Conservation (phyloP, 35 echinoderm and acorn worm genomes). For the Nesometra sesokonis region DNA sequence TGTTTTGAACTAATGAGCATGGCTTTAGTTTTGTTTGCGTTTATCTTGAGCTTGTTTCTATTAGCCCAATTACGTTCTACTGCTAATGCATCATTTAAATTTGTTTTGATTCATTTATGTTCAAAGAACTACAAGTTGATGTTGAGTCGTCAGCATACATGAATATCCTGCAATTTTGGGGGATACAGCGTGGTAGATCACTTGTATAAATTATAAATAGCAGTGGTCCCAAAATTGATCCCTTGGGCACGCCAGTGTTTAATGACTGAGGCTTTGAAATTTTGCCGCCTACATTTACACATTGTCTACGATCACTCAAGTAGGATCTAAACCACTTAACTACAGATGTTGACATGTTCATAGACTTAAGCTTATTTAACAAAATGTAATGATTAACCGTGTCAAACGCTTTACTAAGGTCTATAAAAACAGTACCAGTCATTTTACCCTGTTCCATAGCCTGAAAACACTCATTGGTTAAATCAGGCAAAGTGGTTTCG, state of each 20-base stretch:
- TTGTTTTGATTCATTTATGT: too few species aligned
- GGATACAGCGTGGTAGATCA: not conserved
- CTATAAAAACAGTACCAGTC: slow-evolving; percentile 16
- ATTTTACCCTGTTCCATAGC: not conserved
- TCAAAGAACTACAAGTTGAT: too few species aligned
- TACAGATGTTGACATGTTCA: not conserved
- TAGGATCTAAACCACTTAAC: slow-evolving; percentile 7
- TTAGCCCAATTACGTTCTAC: too few species aligned
- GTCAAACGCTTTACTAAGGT: slow-evolving; percentile 59
- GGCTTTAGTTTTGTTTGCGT: too few species aligned
- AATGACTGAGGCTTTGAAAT: not conserved
- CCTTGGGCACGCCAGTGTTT: not conserved
- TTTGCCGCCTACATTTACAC: not conserved
- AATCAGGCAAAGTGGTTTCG: not conserved
- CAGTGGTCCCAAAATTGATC: slow-evolving; percentile 18
- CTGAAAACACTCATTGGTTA: not conserved
- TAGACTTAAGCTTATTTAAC: slow-evolving; percentile 5
- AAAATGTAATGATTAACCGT: slow-evolving; percentile 37
- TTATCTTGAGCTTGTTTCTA: too few species aligned
- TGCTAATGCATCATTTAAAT: too few species aligned
- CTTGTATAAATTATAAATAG: slow-evolving; percentile 14
- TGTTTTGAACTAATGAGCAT: too few species aligned
- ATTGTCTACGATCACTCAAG: slow-evolving; percentile 8
- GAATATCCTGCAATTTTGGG: not conserved
- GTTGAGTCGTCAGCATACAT: slow-evolving; percentile 13